Evolutionary conservation across 2,113 vertebrate species (phyloP), one percentile per base, ranked within the genome.

Genomic region (Rattus norvegicus): DNA sequence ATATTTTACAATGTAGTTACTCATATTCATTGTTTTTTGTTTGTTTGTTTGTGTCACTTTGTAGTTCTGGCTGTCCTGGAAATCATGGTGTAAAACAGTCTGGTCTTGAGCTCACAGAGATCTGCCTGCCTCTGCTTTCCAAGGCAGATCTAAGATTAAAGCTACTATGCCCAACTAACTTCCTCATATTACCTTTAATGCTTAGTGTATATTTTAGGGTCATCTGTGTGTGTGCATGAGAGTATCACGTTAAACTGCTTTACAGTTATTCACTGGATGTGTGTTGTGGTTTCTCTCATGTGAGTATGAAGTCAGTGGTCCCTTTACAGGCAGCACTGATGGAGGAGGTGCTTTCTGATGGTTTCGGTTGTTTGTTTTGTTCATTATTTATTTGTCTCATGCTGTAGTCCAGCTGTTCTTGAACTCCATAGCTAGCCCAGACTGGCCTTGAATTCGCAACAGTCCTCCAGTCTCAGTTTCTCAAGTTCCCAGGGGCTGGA

Each of bases 151-250:
- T 61, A n/a, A n/a, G 22, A 61, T 61, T 83, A 61, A 43, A 84
- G 54, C 5, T 24, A 9, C 33, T 65, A 85, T 9, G 2, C 24
- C 22, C 36, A 59, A 17, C 77, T 47, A 87, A 75, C 22, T 85
- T 91, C 80, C 72, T 85, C 52, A 28, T 86, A 47, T 59, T 95
- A 77, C 61, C 13, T 9, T 91, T 96, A 92, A 76, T 26, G 87
- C 22, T 95, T 91, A 69, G 7, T 63, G 1, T 83, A 12, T 92
- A 36, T 85, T 89, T 96, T 81, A 36, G 43, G 61, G 63, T 22
- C 70, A 72, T 26, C 67, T 17, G 2, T 88, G 12, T 88, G 17
- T 67, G 65, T 67, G 65, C 14, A 24, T 56, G 16, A 36, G 73
- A 16, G 7, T 33, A 39, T 65, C 39, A 19, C n/a, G 85, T 75